Base-by-base conservation (phyloP, 2,797 vertebrate genomes). In the Pseudotriccus pelzelni region DNA sequence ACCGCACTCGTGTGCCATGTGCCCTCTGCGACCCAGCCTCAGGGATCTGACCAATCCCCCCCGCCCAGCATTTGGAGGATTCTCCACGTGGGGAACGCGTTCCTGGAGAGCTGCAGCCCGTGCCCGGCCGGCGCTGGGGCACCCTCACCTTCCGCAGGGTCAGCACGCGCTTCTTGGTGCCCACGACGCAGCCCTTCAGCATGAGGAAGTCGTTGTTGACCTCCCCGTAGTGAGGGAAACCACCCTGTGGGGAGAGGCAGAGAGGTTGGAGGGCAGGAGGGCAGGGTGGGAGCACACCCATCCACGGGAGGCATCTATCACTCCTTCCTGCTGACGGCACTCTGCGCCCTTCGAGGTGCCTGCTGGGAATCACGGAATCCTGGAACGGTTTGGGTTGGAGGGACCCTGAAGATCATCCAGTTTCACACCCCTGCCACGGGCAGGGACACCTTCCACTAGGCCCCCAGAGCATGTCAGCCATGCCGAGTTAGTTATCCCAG, bases 141-240 rank as follows among this genome's bases (percentile, higher is more conserved):
- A 0, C 44, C 32, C 88, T 92, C 97, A 99, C 99, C 99, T 99
- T 99, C 83, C 99, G 98, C 78, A 99, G 98, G 2, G 99, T 99
- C 85, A 99, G 98, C 83, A 99, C 97, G 0, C 99, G 98, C 94
- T 99, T 99, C 97, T 98, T 99, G 4, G 98, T 94, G 41, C 99
- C 99, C 10, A 99, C 85, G 7, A 99, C 98, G 2, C 99, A 99
- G 49, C 99, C 99, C 80, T 99, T 99, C 92, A 99, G 87, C 99
- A 99, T 99, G 46, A 99, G 1, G 53, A 98, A 99, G 89, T 99
- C 99, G 0, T 99, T 99, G 90, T 98, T 99, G 70, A 99, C 99
- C 18, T 98, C 98, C 6, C 99, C 99, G 0, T 99, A 99, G 82
- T 98, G 98, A 34, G 98, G 98, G 93, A 99, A 99, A 11, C 99